These are phyloP conservation scores for Popillia japonica DNA, from an alignment of 1,140 invertebrate genomes.

Conservation along the genomic window DNA sequence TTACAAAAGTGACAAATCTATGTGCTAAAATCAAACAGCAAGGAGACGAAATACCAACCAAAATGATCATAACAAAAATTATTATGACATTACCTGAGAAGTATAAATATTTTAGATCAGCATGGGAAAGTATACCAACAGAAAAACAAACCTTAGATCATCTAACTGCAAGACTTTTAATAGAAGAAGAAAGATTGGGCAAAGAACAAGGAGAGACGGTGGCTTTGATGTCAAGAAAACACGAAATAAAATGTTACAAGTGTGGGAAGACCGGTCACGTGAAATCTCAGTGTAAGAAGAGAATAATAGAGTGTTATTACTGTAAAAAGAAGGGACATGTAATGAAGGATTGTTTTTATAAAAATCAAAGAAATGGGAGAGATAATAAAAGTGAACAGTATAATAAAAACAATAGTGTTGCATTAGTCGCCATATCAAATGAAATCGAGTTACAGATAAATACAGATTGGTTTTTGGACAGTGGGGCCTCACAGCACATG, in stretches of 20 bases:
- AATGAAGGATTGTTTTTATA: constrained; percentile 28
- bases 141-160: constrained; percentile 48
- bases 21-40: constrained; percentile 46
- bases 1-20: constrained; percentile 45
- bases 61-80: constrained; percentile 55
- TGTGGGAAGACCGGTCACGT: constrained; percentile 34
- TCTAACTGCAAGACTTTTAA: constrained; percentile 25
- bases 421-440: neutral
- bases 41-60: constrained; percentile 49
- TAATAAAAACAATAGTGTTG: neutral
- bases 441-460: neutral
- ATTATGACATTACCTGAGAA: constrained; percentile 52
- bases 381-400: neutral
- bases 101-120: constrained; percentile 51
- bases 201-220: constrained; percentile 8
- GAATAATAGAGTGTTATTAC: constrained; percentile 27
- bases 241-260: constrained; percentile 18
- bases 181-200: constrained; percentile 36
- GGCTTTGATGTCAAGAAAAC: constrained; percentile 6
- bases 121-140: constrained; percentile 49
- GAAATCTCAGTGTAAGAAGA: constrained; percentile 10
- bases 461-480: constrained; percentile 32
- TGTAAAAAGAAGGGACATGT: constrained; percentile 36
- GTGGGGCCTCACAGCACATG: constrained; percentile 36
- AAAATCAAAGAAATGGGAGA: neutral